Percentiles rank a stretch among this genome's conserved stretches.
Conservation (phyloP, 2,113 vertebrate genomes). For the Gasterosteus aculeatus region DNA sequence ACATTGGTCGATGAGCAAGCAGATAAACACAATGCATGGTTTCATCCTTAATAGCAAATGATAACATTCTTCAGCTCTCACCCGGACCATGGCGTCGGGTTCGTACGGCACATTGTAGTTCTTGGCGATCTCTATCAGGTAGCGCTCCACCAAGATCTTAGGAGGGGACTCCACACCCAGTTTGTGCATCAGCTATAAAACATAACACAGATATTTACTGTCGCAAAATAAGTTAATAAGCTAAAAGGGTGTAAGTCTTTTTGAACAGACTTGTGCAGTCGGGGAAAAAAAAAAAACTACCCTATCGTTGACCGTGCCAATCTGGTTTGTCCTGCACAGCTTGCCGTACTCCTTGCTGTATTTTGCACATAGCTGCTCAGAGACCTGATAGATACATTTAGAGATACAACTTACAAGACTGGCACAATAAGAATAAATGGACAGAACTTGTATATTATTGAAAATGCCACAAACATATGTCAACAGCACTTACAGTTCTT, state of each 20-base stretch:
- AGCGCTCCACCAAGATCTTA: slow-evolving; percentile 97
- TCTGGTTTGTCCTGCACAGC: slow-evolving; percentile 97
- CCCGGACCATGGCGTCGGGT: slow-evolving; percentile 94
- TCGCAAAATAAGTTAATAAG: background rate
- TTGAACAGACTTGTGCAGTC: background rate
- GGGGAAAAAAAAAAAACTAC: slow-evolving; percentile 73
- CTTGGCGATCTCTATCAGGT: slow-evolving; percentile 98
- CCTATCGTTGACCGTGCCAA: slow-evolving; percentile 96
- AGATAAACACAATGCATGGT: background rate
- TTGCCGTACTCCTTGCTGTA: slow-evolving; percentile 99
- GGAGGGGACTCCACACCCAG: slow-evolving; percentile 95
- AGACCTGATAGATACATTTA: slow-evolving; percentile 82
- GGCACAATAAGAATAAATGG: background rate
- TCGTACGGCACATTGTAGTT: slow-evolving; percentile 98
- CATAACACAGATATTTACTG: slow-evolving; percentile 6
- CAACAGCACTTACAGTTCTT: slow-evolving; percentile 88
- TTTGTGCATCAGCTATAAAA: slow-evolving; percentile 93
- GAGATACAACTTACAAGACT: slow-evolving; percentile 5
- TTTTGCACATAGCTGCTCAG: slow-evolving; percentile 96
- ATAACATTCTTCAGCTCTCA: slow-evolving; percentile 72
- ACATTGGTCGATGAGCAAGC: background rate
- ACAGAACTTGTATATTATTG: background rate
- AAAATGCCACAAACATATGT: slow-evolving; percentile 50
- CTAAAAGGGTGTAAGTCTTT: slow-evolving; percentile 10
- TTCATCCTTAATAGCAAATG: background rate